Percentiles rank a stretch among this genome's conserved stretches.
Evolutionary conservation across 2,797 vertebrate genomes (phyloP).

Genomic region (Adrianichthys oophorus): DNA sequence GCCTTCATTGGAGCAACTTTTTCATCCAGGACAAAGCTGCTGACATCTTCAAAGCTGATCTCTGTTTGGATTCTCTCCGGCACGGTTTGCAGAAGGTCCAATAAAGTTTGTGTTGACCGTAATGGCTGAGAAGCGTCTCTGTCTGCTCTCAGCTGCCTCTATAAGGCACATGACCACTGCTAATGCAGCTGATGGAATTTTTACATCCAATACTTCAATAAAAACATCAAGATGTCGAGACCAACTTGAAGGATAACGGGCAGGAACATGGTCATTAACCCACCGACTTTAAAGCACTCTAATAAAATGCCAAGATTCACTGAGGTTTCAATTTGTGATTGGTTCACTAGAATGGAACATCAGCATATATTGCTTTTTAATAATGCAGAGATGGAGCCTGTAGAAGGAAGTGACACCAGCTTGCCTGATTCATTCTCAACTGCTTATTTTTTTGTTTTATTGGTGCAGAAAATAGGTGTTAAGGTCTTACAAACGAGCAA

Average conservation of each 20-base stretch:
- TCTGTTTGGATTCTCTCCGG: conserved; percentile 3
- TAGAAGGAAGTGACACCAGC: conserved; percentile 15
- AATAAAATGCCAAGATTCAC: not conserved
- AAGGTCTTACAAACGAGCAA: too few species aligned
- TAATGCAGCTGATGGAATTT: conserved; percentile 7
- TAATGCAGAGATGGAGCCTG: conserved; percentile 35
- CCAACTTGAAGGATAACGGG: not conserved
- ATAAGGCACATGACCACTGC: conserved; percentile 3
- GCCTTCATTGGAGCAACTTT: conserved; percentile 11
- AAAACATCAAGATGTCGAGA: not conserved
- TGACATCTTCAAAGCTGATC: conserved; percentile 48
- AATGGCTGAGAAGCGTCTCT: conserved; percentile 9
- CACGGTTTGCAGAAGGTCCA: conserved; percentile 31
- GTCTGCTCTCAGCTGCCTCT: conserved; percentile 16
- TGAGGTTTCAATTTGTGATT: not conserved
- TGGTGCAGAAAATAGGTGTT: too few species aligned
- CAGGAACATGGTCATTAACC: not conserved
- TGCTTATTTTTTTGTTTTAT: too few species aligned
- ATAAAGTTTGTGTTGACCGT: conserved; percentile 37
- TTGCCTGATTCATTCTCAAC: too few species aligned
- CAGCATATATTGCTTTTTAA: conserved; percentile 27
- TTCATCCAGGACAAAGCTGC: conserved; percentile 40
- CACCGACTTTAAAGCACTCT: not conserved
- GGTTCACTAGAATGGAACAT: conserved; percentile 21
- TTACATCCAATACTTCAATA: conserved; percentile 16